Evolutionary conservation across 2,113 vertebrate species (phyloP).

Genomic region (Etheostoma spectabile): DNA sequence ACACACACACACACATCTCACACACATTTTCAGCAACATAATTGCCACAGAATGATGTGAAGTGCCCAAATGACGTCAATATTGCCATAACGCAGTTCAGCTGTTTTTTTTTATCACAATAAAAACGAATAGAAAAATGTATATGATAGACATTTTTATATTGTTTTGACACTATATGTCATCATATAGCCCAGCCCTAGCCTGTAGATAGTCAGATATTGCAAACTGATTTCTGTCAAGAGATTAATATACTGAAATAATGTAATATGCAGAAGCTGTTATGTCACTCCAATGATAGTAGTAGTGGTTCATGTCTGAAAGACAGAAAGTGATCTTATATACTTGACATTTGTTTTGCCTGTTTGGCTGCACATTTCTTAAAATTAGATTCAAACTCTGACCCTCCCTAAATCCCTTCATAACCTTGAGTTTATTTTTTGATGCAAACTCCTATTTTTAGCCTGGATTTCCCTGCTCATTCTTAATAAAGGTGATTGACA

Average conservation of each 20-base stretch:
- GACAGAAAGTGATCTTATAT: neutral
- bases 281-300: neutral
- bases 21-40: neutral
- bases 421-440: constrained; percentile 26
- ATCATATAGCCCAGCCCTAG: no score
- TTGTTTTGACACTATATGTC: no score
- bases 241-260: neutral
- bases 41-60: neutral
- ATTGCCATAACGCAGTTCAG: no score
- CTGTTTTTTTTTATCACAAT: no score
- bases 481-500: neutral
- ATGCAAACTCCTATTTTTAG: constrained; percentile 18
- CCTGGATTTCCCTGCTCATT: neutral
- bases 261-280: neutral
- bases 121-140: no score
- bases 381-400: neutral
- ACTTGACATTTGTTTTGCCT: neutral
- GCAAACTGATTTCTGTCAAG: neutral
- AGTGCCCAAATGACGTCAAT: no score
- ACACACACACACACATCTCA: neutral
- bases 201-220: neutral
- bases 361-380: neutral
- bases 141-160: no score
- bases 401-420: neutral
- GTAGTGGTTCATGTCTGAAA: neutral